Percentiles rank a stretch among this genome's conserved stretches.
Conservation (phyloP, 64 coral and sea anemone genomes). For the Dendrophyllia cribrosa region DNA sequence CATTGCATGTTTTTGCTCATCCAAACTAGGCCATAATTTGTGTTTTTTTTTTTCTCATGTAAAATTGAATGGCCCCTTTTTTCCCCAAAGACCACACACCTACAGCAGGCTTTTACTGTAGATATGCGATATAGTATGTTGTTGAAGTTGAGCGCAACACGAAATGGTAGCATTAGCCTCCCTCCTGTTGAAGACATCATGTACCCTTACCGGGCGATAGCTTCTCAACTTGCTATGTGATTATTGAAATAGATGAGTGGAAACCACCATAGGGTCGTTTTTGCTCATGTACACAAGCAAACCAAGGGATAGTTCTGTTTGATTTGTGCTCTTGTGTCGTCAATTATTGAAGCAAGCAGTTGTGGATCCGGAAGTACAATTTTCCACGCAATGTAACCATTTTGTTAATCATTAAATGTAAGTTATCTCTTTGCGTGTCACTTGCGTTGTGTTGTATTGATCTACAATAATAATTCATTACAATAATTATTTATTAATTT, state of each 20-base stretch:
- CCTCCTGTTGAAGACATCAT: neutral
- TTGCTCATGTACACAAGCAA: neutral
- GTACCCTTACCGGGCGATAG: neutral
- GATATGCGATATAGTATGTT: neutral
- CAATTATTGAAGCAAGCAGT: neutral
- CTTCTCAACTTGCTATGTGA: neutral
- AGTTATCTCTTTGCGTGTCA: slow-evolving; percentile 1
- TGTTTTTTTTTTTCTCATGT: neutral
- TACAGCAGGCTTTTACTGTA: neutral
- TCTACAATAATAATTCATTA: neutral
- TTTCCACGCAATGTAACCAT: slow-evolving; percentile 5
- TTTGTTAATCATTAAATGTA: slow-evolving; percentile 46
- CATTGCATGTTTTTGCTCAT: neutral
- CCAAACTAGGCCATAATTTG: neutral
- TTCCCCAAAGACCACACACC: neutral
- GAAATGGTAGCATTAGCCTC: neutral
- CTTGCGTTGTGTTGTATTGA: neutral
- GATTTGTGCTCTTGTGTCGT: slow-evolving; percentile 18
- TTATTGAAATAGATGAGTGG: neutral
- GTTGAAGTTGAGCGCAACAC: neutral
- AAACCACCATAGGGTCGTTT: neutral
- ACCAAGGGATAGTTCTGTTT: neutral
- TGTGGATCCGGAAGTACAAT: neutral
- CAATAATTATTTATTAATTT: no score
- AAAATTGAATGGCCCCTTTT: neutral